Conservation (phyloP, 1,140 invertebrate genomes). For the Grapholita molesta region DNA sequence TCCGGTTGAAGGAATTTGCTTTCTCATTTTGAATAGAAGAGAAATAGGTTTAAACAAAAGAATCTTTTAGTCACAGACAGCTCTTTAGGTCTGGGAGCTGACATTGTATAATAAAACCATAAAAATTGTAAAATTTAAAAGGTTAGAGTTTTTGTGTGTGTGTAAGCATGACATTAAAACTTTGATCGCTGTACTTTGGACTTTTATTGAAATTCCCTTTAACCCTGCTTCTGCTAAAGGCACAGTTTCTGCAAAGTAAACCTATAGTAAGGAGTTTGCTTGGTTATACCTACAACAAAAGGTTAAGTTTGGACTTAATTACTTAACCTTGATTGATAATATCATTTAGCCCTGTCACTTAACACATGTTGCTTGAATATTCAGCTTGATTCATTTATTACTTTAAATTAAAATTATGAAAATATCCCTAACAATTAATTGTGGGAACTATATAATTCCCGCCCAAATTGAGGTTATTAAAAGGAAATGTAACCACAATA, state of each 20-base stretch:
- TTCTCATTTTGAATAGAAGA: conserved; percentile 45
- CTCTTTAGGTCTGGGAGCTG: conserved; percentile 60
- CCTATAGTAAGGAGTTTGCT: not conserved
- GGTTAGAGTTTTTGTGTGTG: conserved; percentile 55
- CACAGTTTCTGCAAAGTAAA: not conserved
- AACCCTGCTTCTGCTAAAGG: not conserved
- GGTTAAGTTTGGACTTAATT: not conserved
- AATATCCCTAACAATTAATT: not conserved
- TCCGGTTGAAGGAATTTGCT: conserved; percentile 45
- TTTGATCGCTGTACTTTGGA: conserved; percentile 45
- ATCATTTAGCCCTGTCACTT: not conserved
- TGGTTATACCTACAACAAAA: not conserved
- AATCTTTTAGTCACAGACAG: conserved; percentile 60
- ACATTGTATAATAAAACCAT: conserved; percentile 66
- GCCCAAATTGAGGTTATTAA: not conserved
- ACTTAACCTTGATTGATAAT: not conserved
- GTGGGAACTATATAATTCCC: not conserved
- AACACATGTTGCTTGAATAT: not conserved
- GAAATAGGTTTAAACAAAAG: conserved; percentile 48
- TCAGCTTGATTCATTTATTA: too few species aligned
- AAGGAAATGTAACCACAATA: not conserved
- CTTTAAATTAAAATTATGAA: too few species aligned
- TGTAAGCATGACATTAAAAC: conserved; percentile 61
- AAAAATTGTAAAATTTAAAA: conserved; percentile 69
- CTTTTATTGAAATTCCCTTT: conserved; percentile 23